Percentiles rank a stretch among this genome's conserved stretches.
phyloP scores from a whole-genome alignment of 2,113 vertebrate genomes.

The Periophthalmus modestus region DNA sequence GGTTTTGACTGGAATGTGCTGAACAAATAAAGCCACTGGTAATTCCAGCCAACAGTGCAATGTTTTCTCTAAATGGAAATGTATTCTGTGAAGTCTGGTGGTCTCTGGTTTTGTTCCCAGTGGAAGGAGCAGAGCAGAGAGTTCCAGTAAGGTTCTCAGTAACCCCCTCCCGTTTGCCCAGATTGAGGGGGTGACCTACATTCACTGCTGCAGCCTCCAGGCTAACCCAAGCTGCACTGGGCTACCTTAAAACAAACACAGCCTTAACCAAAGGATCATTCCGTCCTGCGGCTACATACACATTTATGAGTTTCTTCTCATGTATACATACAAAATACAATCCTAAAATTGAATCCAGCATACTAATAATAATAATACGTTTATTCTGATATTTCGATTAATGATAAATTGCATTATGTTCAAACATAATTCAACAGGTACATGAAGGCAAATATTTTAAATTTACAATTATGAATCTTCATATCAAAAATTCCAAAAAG shows the following conservation, averaged over 20 bases:
- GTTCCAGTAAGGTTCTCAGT: constrained; percentile 44
- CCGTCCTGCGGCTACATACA: not conserved
- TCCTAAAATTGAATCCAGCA: too few relatives aligned
- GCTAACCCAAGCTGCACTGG: constrained; percentile 29
- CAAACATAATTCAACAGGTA: too few relatives aligned
- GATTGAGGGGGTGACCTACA: constrained; percentile 59
- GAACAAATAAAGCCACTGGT: constrained; percentile 4
- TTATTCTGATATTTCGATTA: too few relatives aligned
- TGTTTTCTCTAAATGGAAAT: not conserved
- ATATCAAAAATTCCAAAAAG: too few relatives aligned
- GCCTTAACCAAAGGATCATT: constrained; percentile 1
- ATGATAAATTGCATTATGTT: too few relatives aligned
- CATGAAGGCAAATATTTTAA: too few relatives aligned
- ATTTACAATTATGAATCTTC: too few relatives aligned
- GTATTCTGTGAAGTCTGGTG: constrained; percentile 11
- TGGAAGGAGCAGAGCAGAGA: constrained; percentile 27
- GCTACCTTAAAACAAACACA: constrained; percentile 52
- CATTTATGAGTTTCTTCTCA: not conserved
- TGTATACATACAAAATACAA: not conserved
- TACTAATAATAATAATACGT: too few relatives aligned
- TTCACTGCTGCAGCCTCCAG: constrained; percentile 33
- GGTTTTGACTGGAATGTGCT: constrained; percentile 7
- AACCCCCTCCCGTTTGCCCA: constrained; percentile 15
- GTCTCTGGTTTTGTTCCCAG: constrained; percentile 23
- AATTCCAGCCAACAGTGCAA: not conserved